A percentile compares a stretch with the other conserved stretches of the same genome.
Evolutionary conservation across 2,113 vertebrate species (phyloP).

Genomic region (Spea bombifrons): DNA sequence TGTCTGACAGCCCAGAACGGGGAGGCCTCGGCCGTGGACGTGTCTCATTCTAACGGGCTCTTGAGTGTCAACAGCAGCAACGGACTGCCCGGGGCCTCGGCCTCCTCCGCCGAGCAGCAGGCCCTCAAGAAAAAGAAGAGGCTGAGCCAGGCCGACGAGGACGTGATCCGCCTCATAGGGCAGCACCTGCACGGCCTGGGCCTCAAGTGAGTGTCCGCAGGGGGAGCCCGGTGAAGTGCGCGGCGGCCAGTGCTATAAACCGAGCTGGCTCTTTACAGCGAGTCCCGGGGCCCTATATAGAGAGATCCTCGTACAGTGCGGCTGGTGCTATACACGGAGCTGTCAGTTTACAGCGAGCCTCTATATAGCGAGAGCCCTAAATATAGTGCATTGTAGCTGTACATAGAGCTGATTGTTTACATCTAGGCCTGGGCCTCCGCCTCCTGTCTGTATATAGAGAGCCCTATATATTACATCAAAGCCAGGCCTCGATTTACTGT

Average conservation of each 20-base stretch:
- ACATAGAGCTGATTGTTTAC: no score
- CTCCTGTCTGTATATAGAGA: no score
- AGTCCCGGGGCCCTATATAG: neutral
- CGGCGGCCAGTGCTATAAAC: neutral
- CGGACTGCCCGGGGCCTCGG: slow-evolving; percentile 59
- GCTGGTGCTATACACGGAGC: no score
- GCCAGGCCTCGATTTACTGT: no score
- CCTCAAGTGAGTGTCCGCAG: slow-evolving; percentile 82
- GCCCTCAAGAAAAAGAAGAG: slow-evolving; percentile 86
- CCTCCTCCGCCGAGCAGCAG: slow-evolving; percentile 63
- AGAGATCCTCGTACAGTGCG: neutral
- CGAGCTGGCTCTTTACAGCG: neutral
- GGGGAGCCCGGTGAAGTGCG: neutral
- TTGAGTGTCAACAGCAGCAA: slow-evolving; percentile 64
- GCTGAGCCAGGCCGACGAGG: slow-evolving; percentile 88
- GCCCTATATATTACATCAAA: no score
- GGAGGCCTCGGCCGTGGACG: slow-evolving; percentile 72
- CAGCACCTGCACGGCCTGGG: slow-evolving; percentile 92
- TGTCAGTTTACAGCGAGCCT: no score
- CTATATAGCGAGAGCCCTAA: no score
- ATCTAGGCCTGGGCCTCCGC: no score
- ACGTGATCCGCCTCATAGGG: slow-evolving; percentile 91
- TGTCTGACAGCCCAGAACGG: slow-evolving; percentile 80
- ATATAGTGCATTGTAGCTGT: no score
- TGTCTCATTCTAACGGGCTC: slow-evolving; percentile 83